Base-by-base conservation (phyloP, 2,888 invertebrate species). In the Pocota personata region DNA sequence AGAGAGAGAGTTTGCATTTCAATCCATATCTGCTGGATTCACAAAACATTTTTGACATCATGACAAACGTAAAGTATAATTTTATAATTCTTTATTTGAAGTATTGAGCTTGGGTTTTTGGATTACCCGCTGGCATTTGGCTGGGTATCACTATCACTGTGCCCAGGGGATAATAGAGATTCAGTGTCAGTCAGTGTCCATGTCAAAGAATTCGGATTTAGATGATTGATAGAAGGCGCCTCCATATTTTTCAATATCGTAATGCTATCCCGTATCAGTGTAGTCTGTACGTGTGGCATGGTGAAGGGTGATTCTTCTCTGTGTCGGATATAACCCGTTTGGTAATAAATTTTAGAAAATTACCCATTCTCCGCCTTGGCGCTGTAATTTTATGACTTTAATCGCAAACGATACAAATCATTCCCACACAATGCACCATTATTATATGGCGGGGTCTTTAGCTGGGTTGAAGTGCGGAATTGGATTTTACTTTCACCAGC, bases 371-470 rank as follows among this genome's bases (percentile, higher is more conserved):
- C 46, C 27, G 43, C 12, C n/a, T 46, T 76, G 60, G 69, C 55
- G 75, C 46, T 58, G 48, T 84, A 75, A 71, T 84, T 79, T 80
- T 80, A 79, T 75, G 84, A 80, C 75, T 84, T 84, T 84, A 84
- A 84, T 84, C 84, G 84, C 84, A 84, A 71, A 30, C 75, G 75
- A 84, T 80, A 84, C 84, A 84, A 84, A 84, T 84, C 84, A 84
- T 84, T 75, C 79, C 75, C 79, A 69, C 50, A 84, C 79, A 84
- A 84, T 84, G 64, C 73, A 58, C 60, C 75, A 80, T 84, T 80
- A 84, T 55, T 37, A 50, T 50, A 73, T 66, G 55, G 72, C 46
- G 35, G 57, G 14, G 46, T 30, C 37, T 55, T 50, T 40, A 43
- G 55, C 27, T 12, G 12, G 40, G 48, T 55, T 46, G 16, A 46